Conservation (phyloP, 2,797 vertebrate genomes). For the Pogoniulus pusillus region DNA sequence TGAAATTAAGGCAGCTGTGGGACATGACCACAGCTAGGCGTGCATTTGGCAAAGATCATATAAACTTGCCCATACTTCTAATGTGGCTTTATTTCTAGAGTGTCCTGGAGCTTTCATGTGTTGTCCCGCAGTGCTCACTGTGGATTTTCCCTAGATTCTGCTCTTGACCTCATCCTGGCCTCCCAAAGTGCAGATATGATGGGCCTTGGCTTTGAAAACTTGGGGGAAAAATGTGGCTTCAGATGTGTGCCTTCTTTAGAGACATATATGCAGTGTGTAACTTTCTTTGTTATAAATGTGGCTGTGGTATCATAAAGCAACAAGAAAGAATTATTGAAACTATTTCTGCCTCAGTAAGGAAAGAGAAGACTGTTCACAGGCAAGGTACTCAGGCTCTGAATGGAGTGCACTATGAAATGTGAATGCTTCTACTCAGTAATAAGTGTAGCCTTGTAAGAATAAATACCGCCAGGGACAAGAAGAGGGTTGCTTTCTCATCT, state of each 20-base stretch:
- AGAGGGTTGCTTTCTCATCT: not conserved
- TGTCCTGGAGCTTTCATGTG: not conserved
- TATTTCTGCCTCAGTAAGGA: not conserved
- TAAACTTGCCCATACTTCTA: not conserved
- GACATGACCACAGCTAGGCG: not conserved
- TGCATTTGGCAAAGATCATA: not conserved
- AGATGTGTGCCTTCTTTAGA: not conserved
- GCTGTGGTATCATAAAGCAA: not conserved
- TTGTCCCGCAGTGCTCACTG: too few species aligned
- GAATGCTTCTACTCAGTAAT: not conserved
- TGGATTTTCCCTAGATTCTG: not conserved
- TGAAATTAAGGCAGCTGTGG: not conserved
- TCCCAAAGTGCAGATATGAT: not conserved
- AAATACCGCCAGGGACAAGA: not conserved
- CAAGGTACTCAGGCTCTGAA: not conserved
- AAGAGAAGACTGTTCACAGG: not conserved
- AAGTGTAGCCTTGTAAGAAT: not conserved
- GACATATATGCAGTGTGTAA: not conserved
- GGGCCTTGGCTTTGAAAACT: not conserved
- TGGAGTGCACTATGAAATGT: not conserved
- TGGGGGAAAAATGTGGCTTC: not conserved
- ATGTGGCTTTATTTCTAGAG: not conserved
- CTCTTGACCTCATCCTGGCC: fast-evolving
- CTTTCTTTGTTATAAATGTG: not conserved
- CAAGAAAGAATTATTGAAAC: not conserved